Evolutionary conservation across 2,113 vertebrate species (phyloP), one percentile per base, ranked within the genome.

Genomic region (Seriola rivoliana): DNA sequence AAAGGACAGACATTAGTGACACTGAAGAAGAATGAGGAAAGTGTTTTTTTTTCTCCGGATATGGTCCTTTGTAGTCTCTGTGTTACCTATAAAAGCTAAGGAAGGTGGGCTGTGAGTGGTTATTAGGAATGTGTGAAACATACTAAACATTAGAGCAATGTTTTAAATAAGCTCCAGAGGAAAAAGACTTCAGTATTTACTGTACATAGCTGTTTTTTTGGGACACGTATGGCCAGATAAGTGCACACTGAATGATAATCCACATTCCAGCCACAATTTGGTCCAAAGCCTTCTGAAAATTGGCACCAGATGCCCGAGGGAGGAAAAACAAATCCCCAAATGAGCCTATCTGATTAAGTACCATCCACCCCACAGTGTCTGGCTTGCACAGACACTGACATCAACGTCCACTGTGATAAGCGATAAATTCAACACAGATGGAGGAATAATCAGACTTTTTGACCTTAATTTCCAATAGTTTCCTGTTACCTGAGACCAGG

Each of bases 261-360:
- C 84, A 85, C 82, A 88, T 90, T 91, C 76, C 75, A 86, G 89
- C 79, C 84, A 86, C 90, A 91, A 84, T 89, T 88, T 87, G 72
- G 88, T 85, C 68, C 78, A 79, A 87, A 85, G 69, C 66, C 81
- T 72, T 86, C 73, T 74, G 73, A 87, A 94, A 94, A 94, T 92
- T 93, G 91, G 85, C 90, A 93, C 92, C 94, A 95, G 93, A 95
- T 95, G 95, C 92, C 86, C 23, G 71, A 75, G 79, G 73, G 85
- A 90, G 89, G 89, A 91, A 90, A 91, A 90, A 92, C 78, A 88
- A 93, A 93, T 93, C 90, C 91, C 74, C 69, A 94, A 96, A 94
- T 92, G 89, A 91, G 90, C 77, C 90, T 60, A 89, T 91, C 89
- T 94, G 92, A 94, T 92, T 91, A 90, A 89, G 76, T 63, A 87